A percentile compares a stretch with the other conserved stretches of the same genome.
phyloP scores from a whole-genome alignment of 1,140 invertebrate species.

The Dolichoris vasculosae region DNA sequence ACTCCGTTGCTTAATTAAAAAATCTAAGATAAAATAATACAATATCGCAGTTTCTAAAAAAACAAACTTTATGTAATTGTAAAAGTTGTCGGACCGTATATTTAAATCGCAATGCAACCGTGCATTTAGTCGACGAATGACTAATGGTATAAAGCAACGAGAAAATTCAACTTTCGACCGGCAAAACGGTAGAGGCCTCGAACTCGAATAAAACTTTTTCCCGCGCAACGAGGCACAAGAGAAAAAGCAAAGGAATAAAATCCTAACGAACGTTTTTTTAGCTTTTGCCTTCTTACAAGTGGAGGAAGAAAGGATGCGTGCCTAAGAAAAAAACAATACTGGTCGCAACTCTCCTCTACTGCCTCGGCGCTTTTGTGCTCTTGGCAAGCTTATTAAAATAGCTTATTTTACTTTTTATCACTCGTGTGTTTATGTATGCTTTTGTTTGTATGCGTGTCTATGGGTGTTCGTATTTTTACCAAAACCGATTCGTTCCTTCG shows the following conservation, averaged over 20 bases:
- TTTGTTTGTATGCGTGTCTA: neutral
- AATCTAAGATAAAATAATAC: neutral
- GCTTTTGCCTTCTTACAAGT: neutral
- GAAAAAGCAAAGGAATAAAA: neutral
- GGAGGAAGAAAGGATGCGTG: conserved; percentile 51
- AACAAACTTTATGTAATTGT: conserved; percentile 11
- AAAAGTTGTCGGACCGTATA: neutral
- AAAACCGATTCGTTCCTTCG: conserved; percentile 12
- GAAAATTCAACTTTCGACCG: neutral
- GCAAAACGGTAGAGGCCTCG: neutral
- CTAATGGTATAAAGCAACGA: neutral
- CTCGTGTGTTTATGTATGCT: conserved; percentile 21
- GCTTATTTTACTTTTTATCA: conserved; percentile 50
- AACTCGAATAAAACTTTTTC: conserved; percentile 27
- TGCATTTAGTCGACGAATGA: conserved; percentile 6
- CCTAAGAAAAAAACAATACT: conserved; percentile 51
- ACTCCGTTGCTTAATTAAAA: neutral
- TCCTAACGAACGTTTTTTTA: conserved; percentile 2
- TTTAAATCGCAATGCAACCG: neutral
- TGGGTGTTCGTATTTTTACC: conserved; percentile 6
- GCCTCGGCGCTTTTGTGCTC: conserved; percentile 53
- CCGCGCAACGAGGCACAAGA: conserved; percentile 8
- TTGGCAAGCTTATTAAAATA: conserved; percentile 56
- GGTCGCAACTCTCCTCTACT: conserved; percentile 49
- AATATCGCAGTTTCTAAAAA: conserved; percentile 23